These are phyloP conservation scores for Bucorvus abyssinicus DNA, from an alignment of 2,797 vertebrate species.

Conservation along the genomic window DNA sequence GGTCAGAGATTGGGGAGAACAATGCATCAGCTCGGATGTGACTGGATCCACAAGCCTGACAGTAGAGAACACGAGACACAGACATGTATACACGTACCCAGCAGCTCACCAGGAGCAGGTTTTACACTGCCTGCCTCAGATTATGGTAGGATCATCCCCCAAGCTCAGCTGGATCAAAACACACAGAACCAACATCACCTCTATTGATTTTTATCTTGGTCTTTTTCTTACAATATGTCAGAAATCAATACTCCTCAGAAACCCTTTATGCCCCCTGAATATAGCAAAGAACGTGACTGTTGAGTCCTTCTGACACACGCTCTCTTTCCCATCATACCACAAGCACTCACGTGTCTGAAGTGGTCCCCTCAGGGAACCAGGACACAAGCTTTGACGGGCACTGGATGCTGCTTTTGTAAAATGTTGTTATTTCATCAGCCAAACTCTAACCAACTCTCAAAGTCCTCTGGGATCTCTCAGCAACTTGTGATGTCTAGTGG, in stretches of 20 bases:
- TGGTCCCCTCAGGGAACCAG: background rate
- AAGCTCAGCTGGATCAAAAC: constrained; percentile 60
- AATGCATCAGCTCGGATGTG: background rate
- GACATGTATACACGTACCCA: background rate
- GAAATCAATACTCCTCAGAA: constrained; percentile 41
- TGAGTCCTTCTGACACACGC: background rate
- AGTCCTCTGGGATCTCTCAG: background rate
- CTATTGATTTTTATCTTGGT: constrained; percentile 59
- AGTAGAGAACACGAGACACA: background rate
- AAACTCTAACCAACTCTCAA: background rate
- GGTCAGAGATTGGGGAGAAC: background rate
- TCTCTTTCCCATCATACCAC: background rate
- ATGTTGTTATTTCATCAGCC: background rate
- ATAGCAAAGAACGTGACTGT: background rate
- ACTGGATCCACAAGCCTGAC: background rate
- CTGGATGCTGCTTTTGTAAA: background rate
- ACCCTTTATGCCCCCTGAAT: background rate
- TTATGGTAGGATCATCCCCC: constrained; percentile 54
- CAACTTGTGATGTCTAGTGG: background rate
- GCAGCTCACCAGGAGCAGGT: background rate
- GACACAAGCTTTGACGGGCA: background rate
- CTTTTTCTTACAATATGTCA: constrained; percentile 56
- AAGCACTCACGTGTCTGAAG: background rate
- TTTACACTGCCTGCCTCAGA: constrained; percentile 30
- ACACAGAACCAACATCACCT: constrained; percentile 49